These are phyloP conservation scores for Zaprionus tsacasi DNA, from an alignment of 1,140 invertebrate species.

Conservation along the genomic window DNA sequence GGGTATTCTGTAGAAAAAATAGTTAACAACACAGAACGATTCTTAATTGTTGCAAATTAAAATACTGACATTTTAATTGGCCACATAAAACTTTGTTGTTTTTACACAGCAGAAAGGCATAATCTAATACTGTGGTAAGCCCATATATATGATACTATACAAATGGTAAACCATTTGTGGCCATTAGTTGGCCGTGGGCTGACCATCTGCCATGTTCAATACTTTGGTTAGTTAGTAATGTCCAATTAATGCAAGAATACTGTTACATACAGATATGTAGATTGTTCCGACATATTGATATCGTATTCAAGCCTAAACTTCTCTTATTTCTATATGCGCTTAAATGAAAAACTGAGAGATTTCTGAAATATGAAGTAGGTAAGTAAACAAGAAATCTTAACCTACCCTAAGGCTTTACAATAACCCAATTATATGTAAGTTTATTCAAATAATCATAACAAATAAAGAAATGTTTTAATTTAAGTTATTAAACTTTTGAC, in stretches of 20 bases:
- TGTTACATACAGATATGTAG: not conserved
- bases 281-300: not conserved
- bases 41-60: slow-evolving; percentile 58
- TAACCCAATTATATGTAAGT: not conserved
- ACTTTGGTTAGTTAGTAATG: not conserved
- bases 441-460: not conserved
- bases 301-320: no score
- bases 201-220: not conserved
- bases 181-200: not conserved
- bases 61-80: slow-evolving; percentile 56
- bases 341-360: no score
- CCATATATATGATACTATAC: not conserved
- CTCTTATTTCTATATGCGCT: no score
- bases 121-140: slow-evolving; percentile 18
- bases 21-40: slow-evolving; percentile 22
- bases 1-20: not conserved
- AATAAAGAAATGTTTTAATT: not conserved
- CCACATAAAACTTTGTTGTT: slow-evolving; percentile 33
- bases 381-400: not conserved
- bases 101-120: not conserved
- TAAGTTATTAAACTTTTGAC: not conserved
- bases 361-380: no score
- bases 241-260: not conserved
- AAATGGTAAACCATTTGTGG: not conserved
- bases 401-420: not conserved